These are phyloP conservation scores for Sciurus vulgaris DNA, from an alignment of 2,797 vertebrate species.

Conservation along the genomic window DNA sequence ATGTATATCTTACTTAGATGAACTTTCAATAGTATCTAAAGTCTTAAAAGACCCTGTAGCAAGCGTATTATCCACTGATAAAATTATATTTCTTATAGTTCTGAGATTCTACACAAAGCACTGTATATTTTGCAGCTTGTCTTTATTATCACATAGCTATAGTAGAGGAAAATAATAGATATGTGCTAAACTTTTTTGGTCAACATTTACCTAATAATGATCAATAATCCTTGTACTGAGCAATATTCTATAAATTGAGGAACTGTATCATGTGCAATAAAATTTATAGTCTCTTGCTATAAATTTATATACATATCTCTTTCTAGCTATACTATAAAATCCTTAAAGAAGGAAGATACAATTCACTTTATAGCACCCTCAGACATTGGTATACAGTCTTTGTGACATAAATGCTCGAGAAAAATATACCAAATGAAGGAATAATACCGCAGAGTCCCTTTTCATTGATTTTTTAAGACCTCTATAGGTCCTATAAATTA, in stretches of 20 bases:
- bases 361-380: not conserved
- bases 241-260: not conserved
- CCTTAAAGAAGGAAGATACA: not conserved
- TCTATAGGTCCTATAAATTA: not conserved
- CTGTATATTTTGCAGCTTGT: not conserved
- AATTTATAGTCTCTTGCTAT: not conserved
- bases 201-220: not conserved
- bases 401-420: not conserved
- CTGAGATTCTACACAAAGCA: not conserved
- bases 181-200: not conserved
- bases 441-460: not conserved
- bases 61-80: not conserved
- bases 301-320: not conserved
- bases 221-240: not conserved
- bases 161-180: not conserved
- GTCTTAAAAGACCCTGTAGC: not conserved
- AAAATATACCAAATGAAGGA: not conserved
- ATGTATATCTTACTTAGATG: constrained; percentile 4
- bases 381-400: not conserved
- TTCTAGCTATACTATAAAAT: not conserved
- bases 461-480: not conserved
- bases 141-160: not conserved
- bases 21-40: constrained; percentile 22
- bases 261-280: not conserved
- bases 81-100: constrained; percentile 2